These are phyloP conservation scores for Drosophila athabasca DNA, from an alignment of 1,140 invertebrate species.

Conservation along the genomic window DNA sequence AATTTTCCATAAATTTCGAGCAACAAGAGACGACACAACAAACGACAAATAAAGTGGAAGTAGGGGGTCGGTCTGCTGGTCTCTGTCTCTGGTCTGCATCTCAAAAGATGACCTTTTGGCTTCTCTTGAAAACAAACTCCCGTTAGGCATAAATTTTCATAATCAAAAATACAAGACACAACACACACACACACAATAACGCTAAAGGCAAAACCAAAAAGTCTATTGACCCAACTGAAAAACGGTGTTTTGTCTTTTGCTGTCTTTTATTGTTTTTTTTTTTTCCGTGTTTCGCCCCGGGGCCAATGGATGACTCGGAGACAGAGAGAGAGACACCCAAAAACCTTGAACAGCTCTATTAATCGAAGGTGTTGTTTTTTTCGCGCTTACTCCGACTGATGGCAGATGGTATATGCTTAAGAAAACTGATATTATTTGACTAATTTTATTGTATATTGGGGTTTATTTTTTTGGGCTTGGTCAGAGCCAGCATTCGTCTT, in stretches of 20 bases:
- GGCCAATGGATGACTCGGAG: constrained; percentile 30
- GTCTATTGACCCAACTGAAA: constrained; percentile 51
- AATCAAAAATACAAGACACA: constrained; percentile 15
- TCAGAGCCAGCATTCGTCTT: constrained; percentile 19
- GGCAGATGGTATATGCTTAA: constrained; percentile 27
- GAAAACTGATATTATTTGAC: constrained; percentile 55
- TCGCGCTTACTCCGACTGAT: constrained; percentile 55
- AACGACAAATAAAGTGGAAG: not conserved
- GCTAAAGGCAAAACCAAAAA: constrained; percentile 7
- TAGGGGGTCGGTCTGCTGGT: too few species aligned
- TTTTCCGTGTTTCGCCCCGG: constrained; percentile 7
- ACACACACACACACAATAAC: too few species aligned
- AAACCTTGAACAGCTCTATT: constrained; percentile 60
- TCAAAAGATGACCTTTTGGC: constrained; percentile 6
- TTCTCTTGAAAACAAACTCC: not conserved
- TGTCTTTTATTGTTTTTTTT: constrained; percentile 14
- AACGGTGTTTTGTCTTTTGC: constrained; percentile 15
- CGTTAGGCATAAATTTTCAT: constrained; percentile 38
- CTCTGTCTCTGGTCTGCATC: too few species aligned
- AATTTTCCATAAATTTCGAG: too few species aligned
- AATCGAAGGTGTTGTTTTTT: constrained; percentile 36
- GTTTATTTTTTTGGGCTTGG: constrained; percentile 30
- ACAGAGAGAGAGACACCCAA: constrained; percentile 10
- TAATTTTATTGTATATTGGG: constrained; percentile 58
- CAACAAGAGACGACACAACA: not conserved